A percentile compares a stretch with the other conserved stretches of the same genome.
Evolutionary conservation across 2,888 invertebrate species (phyloP).

Genomic region (Drosophila emarginata): DNA sequence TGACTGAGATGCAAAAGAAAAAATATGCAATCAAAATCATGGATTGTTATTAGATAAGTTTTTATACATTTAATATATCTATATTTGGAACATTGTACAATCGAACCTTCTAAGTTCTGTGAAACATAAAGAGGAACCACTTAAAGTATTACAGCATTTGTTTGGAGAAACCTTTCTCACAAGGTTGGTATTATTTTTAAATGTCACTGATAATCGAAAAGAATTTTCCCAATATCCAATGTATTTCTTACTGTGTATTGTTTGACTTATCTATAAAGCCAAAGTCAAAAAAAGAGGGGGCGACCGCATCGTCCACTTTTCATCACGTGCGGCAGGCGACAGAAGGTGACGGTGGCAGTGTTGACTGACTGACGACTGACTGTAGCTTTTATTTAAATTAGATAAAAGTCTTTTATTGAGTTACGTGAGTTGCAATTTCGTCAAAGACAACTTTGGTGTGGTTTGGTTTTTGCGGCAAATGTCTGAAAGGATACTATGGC

Average conservation of each 20-base stretch:
- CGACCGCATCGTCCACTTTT: slow-evolving; percentile 18
- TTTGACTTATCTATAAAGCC: slow-evolving; percentile 3
- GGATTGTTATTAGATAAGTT: too few relatives aligned
- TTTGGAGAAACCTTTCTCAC: too few relatives aligned
- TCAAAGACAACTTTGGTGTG: slow-evolving; percentile 21
- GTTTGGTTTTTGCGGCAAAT: slow-evolving; percentile 13
- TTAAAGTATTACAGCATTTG: too few relatives aligned
- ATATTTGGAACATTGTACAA: too few relatives aligned
- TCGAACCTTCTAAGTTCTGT: too few relatives aligned
- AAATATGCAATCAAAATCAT: too few relatives aligned
- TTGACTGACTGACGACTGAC: background rate
- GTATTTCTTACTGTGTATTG: background rate
- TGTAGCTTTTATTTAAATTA: slow-evolving; percentile 47
- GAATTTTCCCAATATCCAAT: too few relatives aligned
- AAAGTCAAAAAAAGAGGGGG: background rate
- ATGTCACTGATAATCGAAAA: too few relatives aligned
- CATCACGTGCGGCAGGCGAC: slow-evolving; percentile 17
- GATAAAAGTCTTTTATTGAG: slow-evolving; percentile 47
- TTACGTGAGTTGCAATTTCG: slow-evolving; percentile 46
- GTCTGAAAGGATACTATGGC: background rate
- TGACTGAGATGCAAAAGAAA: too few relatives aligned
- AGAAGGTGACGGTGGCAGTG: slow-evolving; percentile 5
- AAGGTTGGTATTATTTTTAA: too few relatives aligned
- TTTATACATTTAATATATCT: too few relatives aligned
- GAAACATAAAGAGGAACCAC: too few relatives aligned